Evolutionary conservation across 2,888 invertebrate genomes (phyloP), one percentile per base, ranked within the genome.

Genomic region (Sarcophaga rosellei): DNA sequence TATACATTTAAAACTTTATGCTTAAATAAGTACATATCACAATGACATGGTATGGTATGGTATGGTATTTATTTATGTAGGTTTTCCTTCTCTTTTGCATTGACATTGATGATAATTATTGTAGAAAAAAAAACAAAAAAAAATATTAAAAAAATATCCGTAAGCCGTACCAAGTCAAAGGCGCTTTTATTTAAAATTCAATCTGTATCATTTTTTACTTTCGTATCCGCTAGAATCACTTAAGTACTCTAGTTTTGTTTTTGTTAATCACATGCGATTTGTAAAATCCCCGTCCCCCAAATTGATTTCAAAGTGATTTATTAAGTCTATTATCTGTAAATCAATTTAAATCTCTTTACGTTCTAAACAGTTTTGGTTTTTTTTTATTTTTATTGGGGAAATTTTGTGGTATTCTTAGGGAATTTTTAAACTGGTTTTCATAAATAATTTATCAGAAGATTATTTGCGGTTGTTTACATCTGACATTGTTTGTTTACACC

Each of bases 101-200:
- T 86, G 83, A 86, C 83, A 83, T 80, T 86, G 85, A 76, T 45
- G 44, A n/a, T 45, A 74, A 47, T 59, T 17, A 53, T 53, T 15
- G 4, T 53, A 1, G 53, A 17, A 17, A 53, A 53, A 53, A 53
- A 12, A 53, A 47, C 11, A 11, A 47, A 0, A 47, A 47, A 11
- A 47, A 0, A 47, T 15, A 11, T 15, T 15, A 15, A 53, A 53
- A 25, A 69, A 44, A 80, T 69, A 86, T 86, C 86, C 85, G 81
- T 66, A 75, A 78, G 20, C 61, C 53, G n/a, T 68, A 57, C 44
- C 53, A 44, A 66, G 11, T 59, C 44, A 75, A 75, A 62, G 62
- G 69, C 53, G 44, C 62, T 59, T 57, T 25, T 63, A 21, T 44
- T 66, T 12, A 2, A 35, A 35, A 35, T 53, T 53, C 20, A 23